These are phyloP conservation scores for Antheraea pernyi DNA, from an alignment of 1,140 invertebrate species.

Conservation along the genomic window DNA sequence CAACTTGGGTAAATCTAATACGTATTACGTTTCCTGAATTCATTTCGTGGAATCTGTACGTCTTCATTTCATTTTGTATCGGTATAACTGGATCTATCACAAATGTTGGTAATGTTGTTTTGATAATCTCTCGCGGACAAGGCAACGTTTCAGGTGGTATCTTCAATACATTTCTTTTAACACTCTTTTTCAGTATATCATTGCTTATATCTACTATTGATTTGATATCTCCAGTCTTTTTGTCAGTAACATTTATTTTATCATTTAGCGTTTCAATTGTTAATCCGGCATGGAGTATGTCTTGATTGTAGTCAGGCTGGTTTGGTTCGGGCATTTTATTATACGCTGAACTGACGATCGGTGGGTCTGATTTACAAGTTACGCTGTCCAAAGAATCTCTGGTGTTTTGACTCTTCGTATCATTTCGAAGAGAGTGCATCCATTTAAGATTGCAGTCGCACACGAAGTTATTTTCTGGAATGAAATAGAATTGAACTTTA, in stretches of 20 bases:
- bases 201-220: constrained; percentile 31
- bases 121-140: constrained; percentile 54
- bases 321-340: constrained; percentile 58
- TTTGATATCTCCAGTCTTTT: constrained; percentile 40
- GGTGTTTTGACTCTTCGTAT: constrained; percentile 85
- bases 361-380: constrained; percentile 83
- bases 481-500: constrained; percentile 38
- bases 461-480: constrained; percentile 87
- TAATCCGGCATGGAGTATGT: constrained; percentile 45
- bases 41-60: constrained; percentile 60
- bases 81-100: constrained; percentile 65
- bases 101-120: constrained; percentile 56
- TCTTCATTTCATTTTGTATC: constrained; percentile 73
- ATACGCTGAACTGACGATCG: constrained; percentile 63
- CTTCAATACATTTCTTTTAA: constrained; percentile 60
- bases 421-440: constrained; percentile 86
- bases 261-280: constrained; percentile 45
- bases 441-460: constrained; percentile 89
- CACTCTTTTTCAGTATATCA: constrained; percentile 41
- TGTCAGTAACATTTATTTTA: constrained; percentile 57
- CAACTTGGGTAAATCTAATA: constrained; percentile 32
- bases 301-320: constrained; percentile 48
- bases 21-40: constrained; percentile 36
- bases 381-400: constrained; percentile 83
- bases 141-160: constrained; percentile 62